Evolutionary conservation across 1,140 invertebrate species (phyloP), one percentile per base, ranked within the genome.

Genomic region (Hestina assimilis): DNA sequence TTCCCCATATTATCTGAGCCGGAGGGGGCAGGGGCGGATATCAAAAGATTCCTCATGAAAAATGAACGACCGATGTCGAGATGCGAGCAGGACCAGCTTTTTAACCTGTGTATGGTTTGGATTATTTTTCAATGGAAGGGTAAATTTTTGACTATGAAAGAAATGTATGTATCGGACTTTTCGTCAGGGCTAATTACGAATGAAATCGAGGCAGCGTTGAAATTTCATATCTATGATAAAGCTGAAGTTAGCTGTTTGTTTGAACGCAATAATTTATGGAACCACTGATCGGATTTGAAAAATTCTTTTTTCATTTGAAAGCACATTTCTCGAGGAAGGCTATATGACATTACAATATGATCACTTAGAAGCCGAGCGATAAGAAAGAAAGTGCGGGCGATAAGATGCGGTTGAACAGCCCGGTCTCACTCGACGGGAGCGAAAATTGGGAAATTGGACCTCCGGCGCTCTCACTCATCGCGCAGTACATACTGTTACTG

Each of bases 31-130:
- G 69, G 67, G 69, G 68, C 50, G 60, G 67, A 67, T 77, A 83
- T 83, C 79, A 80, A 83, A 83, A 83, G 77, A 80, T 83, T 77
- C 67, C 74, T 80, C 77, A 80, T 83, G 74, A 83, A 83, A 83
- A 80, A 83, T 80, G 77, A 74, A 80, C 71, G 76, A 75, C 69
- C 75, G 65, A 76, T 74, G 75, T 73, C 66, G 75, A 76, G 75
- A 79, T 74, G 67, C 63, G 69, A 66, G 63, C 68, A 73, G 64
- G 70, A 75, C 66, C 63, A 60, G 56, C 67, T 71, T 75, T 75
- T 73, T 70, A 77, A 69, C 68, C 70, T 73, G 69, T 64, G 60
- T 66, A 63, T 66, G 55, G 60, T 66, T 63, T 65, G 72, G 69
- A 72, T 75, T 74, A 75, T 69, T 66, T 72, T 70, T 68, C 72